A percentile compares a stretch with the other conserved stretches of the same genome.
These are phyloP conservation scores for Pherbina coryleti DNA, from an alignment of 2,888 invertebrate genomes.

Conservation along the genomic window DNA sequence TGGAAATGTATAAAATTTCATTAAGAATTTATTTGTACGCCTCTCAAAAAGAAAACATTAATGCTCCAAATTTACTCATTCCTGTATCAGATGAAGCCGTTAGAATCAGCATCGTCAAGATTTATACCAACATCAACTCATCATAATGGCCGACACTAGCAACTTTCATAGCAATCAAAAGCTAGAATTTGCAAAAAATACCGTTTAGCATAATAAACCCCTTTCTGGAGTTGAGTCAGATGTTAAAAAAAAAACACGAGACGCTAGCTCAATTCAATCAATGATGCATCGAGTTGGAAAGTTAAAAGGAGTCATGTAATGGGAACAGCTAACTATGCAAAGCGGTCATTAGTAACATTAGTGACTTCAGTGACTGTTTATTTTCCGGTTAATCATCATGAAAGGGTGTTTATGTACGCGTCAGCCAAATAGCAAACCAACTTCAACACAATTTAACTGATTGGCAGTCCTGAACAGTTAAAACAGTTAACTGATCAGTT, in stretches of 20 bases:
- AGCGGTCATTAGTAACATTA: not conserved
- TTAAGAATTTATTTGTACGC: slow-evolving; percentile 4
- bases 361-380: not conserved
- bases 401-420: not conserved
- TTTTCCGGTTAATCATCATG: not conserved
- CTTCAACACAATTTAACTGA: not conserved
- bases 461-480: not conserved
- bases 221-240: not conserved
- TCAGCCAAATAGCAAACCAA: not conserved
- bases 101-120: not conserved
- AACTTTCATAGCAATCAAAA: slow-evolving; percentile 13
- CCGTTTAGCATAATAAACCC: slow-evolving; percentile 18
- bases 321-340: not conserved
- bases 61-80: slow-evolving; percentile 15
- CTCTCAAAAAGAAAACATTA: not conserved
- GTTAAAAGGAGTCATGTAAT: not conserved
- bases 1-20: not conserved
- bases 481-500: not conserved
- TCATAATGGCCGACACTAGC: not conserved
- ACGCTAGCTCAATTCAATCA: not conserved
- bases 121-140: not conserved
- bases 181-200: slow-evolving; percentile 24
- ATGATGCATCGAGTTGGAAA: not conserved
- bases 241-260: not conserved
- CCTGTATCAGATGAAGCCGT: slow-evolving; percentile 17